Evolutionary conservation across 2,113 vertebrate genomes (phyloP), one percentile per base, ranked within the genome.

Genomic region (Calypte anna): DNA sequence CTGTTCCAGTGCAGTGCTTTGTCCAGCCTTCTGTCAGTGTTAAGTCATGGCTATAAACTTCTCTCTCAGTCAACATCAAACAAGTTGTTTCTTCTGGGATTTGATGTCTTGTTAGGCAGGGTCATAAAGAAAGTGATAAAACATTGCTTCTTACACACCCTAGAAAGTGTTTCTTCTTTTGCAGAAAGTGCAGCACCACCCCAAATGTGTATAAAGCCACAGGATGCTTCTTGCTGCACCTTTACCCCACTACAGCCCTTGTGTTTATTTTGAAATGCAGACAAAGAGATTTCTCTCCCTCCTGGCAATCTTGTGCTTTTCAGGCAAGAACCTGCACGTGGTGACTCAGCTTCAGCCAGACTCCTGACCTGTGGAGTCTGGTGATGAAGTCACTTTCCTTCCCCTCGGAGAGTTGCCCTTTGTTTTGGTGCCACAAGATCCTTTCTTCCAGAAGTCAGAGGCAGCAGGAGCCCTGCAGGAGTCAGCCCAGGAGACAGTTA

Each of bases 21-120:
- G 68, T 89, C 85, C 87, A 88, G 85, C 63, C 76, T 95, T 53
- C 93, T 96, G 91, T 96, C 93, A 84, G 85, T 5, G 50, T 57
- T 57, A 91, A 91, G 85, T 78, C 73, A 33, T n/a, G 54, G 79
- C 88, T 86, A 40, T 92, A 93, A 96, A 94, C 80, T 73, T 84
- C 21, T 78, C 21, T 4, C 77, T 94, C 64, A 6, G 64, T 88
- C 66, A 43, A 31, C 73, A 86, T 88, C 69, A 84, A 88, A 82
- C 43, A 46, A 78, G 73, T 54, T 57, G 53, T 75, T 95, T 78
- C 92, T 94, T 77, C 36, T 84, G 93, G 90, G 93, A 76, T 94
- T 91, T 94, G 93, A 38, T 83, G 64, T 80, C 76, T 88, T 83
- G 57, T 93, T 95, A 94, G 77, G 40, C 69, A 81, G 1, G 28